Base-by-base conservation (phyloP, 2,888 invertebrate genomes). In the Uloborus plumipes region DNA sequence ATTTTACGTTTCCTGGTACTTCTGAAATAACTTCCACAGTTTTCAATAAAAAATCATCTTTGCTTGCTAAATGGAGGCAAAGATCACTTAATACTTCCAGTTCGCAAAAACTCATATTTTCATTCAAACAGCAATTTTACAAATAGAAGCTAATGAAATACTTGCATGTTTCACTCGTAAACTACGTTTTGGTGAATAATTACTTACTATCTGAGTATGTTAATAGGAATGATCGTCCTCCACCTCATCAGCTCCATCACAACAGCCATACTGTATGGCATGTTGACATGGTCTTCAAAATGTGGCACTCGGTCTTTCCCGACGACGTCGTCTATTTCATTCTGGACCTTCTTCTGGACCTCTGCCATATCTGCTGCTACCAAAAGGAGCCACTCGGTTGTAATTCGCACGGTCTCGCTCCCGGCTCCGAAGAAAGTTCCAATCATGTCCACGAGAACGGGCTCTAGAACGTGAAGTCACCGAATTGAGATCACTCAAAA, bases 251-350 rank as follows among this genome's bases (percentile, higher is more conserved):
- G 15, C 26, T 85, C 85, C 67, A 62, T 62, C 22, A 85, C 72
- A 15, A 85, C 72, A 6, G 85, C 85, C 49, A 75, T 64, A 13
- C 75, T 79, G 53, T 83, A 85, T 0, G 85, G 85, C 76, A 85
- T 74, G 0, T 59, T 26, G 9, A 39, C 14, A 15, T 73, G 78
- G 58, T 85, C 82, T 9, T 13, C 53, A 58, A 59, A 75, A 9
- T 26, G 26, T 3, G 85, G 85, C 1, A 22, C 2, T 6, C 84
- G 75, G 7, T 77, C 61, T 11, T n/a, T 49, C 2, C 83, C 83
- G 51, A 85, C 69, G 2, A 83, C 72, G 6, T 51, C 55, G 6
- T 85, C 83, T 11, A 85, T 82, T 59, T 85, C 85, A 2, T 49
- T 31, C 13, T 84, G 82, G 11, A 86, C 61, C 18, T 70, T 61